These are phyloP conservation scores for Fopius arisanus DNA, from an alignment of 1,140 invertebrate species.

Conservation along the genomic window DNA sequence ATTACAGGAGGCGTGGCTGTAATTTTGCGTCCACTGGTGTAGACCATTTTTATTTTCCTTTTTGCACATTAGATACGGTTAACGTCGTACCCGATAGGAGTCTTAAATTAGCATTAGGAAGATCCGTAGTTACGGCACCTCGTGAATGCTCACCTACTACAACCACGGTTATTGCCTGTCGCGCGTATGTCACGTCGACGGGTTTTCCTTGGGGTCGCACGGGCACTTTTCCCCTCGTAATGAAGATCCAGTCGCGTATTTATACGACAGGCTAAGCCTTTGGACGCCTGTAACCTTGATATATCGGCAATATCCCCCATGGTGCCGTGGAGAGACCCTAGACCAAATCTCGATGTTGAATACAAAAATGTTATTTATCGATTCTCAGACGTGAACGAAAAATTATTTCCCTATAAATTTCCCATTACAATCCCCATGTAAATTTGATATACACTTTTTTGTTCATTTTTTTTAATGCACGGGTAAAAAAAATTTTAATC, in stretches of 20 bases:
- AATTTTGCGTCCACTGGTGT: conserved; percentile 27
- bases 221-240: conserved; percentile 44
- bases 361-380: neutral
- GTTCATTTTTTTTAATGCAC: too few species aligned
- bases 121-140: conserved; percentile 47
- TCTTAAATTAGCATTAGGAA: conserved; percentile 53
- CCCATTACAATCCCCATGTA: too few species aligned
- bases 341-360: neutral
- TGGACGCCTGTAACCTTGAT: conserved; percentile 45
- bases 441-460: too few species aligned
- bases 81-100: conserved; percentile 44
- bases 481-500: too few species aligned
- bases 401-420: too few species aligned
- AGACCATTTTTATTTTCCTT: neutral
- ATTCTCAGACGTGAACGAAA: too few species aligned
- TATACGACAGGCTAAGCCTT: conserved; percentile 45
- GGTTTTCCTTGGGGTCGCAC: neutral
- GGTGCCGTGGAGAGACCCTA: neutral
- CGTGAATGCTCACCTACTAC: conserved; percentile 34
- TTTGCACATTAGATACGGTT: conserved; percentile 51
- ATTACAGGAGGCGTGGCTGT: neutral
- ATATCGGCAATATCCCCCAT: conserved; percentile 35
- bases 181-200: conserved; percentile 22
- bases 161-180: conserved; percentile 30
- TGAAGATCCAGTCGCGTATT: conserved; percentile 50